These are phyloP conservation scores for Martes flavigula DNA, from an alignment of 2,797 vertebrate species.

Conservation along the genomic window DNA sequence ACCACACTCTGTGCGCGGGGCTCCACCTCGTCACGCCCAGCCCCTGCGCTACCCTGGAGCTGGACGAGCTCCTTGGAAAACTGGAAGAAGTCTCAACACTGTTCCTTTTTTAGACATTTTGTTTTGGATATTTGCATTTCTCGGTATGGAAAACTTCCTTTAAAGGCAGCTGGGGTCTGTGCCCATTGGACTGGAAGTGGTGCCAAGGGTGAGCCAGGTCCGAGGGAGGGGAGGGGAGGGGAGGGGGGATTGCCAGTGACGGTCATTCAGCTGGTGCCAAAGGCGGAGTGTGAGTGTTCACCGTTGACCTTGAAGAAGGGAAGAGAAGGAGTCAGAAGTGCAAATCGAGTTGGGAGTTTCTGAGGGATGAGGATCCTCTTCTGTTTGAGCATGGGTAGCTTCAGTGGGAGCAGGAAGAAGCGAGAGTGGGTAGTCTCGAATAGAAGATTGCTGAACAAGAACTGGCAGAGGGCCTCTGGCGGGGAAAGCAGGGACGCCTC, in stretches of 20 bases:
- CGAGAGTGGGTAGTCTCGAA: background rate
- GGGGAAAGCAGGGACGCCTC: background rate
- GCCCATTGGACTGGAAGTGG: conserved; percentile 51
- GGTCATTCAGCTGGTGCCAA: background rate
- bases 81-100: conserved; percentile 83
- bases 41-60: conserved; percentile 14
- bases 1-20: conserved; percentile 27
- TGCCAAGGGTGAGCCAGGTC: background rate
- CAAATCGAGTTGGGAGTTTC: background rate
- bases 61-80: conserved; percentile 71
- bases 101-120: conserved; percentile 76
- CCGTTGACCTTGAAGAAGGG: background rate
- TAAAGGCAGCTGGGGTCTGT: conserved; percentile 64
- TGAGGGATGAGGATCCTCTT: background rate
- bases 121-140: conserved; percentile 57
- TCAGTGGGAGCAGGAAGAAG: background rate
- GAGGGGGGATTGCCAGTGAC: background rate
- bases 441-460: background rate
- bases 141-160: conserved; percentile 69
- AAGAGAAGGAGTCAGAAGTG: background rate
- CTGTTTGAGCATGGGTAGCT: background rate
- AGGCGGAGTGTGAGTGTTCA: background rate
- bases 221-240: background rate
- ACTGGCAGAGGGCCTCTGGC: background rate
- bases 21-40: background rate